Evolutionary conservation across 1,140 invertebrate species (phyloP).

Genomic region (Drosophila setifemur): DNA sequence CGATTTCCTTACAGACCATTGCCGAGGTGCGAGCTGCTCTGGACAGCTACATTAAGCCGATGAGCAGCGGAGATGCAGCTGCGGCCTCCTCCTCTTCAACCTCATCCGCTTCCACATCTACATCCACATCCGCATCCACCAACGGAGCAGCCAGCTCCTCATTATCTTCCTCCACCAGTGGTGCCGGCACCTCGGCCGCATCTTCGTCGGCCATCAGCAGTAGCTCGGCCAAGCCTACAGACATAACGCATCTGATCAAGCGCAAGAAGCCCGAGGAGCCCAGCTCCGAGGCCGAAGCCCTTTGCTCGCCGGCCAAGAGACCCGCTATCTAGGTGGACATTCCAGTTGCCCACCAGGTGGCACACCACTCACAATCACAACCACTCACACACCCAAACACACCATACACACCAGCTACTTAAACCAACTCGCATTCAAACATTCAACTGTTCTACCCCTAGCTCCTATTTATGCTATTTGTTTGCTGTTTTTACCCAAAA

Average conservation of each 20-base stretch:
- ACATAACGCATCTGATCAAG: slow-evolving; percentile 81
- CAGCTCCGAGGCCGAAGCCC: slow-evolving; percentile 71
- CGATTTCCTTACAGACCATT: slow-evolving; percentile 47
- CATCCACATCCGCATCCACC: slow-evolving; percentile 33
- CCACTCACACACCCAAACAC: slow-evolving; percentile 19
- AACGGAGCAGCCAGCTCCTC: slow-evolving; percentile 49
- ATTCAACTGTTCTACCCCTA: slow-evolving; percentile 21
- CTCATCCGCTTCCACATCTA: no score
- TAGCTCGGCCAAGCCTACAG: slow-evolving; percentile 75
- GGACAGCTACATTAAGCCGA: slow-evolving; percentile 76
- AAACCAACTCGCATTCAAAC: slow-evolving; percentile 27
- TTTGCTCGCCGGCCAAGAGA: slow-evolving; percentile 73
- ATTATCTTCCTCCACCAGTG: slow-evolving; percentile 36
- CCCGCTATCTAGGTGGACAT: slow-evolving; percentile 70
- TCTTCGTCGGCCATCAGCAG: slow-evolving; percentile 66
- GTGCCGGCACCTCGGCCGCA: slow-evolving; percentile 10
- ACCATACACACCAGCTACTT: slow-evolving; percentile 23
- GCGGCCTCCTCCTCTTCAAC: slow-evolving; percentile 60
- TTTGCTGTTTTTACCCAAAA: slow-evolving; percentile 62
- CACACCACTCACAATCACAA: slow-evolving; percentile 22
- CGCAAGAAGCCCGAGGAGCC: slow-evolving; percentile 81
- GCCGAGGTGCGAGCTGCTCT: slow-evolving; percentile 78
- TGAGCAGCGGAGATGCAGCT: slow-evolving; percentile 45
- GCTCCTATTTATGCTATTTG: slow-evolving; percentile 59
- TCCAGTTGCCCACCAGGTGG: slow-evolving; percentile 56